These are phyloP conservation scores for Cepaea nemoralis DNA, from an alignment of 1,140 invertebrate species.

Conservation along the genomic window DNA sequence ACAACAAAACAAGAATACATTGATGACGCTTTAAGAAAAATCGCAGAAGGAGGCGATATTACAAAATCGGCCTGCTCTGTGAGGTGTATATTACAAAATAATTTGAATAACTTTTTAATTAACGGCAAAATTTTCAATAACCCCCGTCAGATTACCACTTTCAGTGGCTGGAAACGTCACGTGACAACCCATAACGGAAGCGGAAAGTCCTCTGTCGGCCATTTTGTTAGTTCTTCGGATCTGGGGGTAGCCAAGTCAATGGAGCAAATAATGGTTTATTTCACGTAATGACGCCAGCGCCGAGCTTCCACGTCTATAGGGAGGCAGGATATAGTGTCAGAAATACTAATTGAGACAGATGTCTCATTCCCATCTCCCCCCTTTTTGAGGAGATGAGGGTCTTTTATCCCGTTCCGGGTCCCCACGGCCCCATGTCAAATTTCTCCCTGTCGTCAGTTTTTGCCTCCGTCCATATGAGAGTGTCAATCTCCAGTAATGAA, in stretches of 20 bases:
- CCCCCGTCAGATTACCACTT: neutral
- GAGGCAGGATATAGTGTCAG: neutral
- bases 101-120: neutral
- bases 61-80: too few species aligned
- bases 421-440: neutral
- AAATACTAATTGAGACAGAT: conserved; percentile 23
- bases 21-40: too few species aligned
- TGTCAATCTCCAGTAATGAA: conserved; percentile 7
- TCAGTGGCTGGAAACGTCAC: neutral
- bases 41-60: too few species aligned
- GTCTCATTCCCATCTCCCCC: neutral
- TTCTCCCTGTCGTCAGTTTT: neutral
- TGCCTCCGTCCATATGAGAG: neutral
- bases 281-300: neutral
- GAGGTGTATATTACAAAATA: neutral
- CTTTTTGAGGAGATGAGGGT: neutral
- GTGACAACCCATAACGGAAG: conserved; percentile 7
- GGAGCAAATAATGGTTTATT: conserved; percentile 24
- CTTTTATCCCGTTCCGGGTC: neutral
- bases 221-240: conserved; percentile 6
- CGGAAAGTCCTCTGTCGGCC: neutral
- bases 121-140: neutral
- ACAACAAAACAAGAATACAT: too few species aligned
- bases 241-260: neutral
- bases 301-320: neutral